A percentile compares a stretch with the other conserved stretches of the same genome.
Conservation (phyloP, 2,797 vertebrate genomes). For the Natrix natrix region DNA sequence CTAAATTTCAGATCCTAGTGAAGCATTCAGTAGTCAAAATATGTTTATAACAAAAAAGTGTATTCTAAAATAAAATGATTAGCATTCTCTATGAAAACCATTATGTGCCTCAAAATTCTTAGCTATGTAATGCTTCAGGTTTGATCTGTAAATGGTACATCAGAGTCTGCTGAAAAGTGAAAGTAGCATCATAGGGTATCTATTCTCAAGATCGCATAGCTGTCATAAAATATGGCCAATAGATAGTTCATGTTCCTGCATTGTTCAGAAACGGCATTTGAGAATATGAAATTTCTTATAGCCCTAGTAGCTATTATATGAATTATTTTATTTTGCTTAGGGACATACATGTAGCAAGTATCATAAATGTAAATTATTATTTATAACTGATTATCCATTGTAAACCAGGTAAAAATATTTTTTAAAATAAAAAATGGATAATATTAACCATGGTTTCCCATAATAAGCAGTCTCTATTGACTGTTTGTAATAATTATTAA, state of each 20-base stretch:
- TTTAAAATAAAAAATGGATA: not conserved
- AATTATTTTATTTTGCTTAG: not conserved
- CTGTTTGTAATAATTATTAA: conserved; percentile 55
- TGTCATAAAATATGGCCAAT: not conserved
- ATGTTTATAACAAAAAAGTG: conserved; percentile 18
- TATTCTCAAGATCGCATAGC: not conserved
- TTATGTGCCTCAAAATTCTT: conserved; percentile 15
- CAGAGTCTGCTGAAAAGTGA: not conserved
- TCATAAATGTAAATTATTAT: not conserved
- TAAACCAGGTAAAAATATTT: not conserved
- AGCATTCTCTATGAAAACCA: conserved; percentile 57
- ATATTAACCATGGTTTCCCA: not conserved
- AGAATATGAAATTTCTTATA: not conserved
- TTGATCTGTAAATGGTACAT: not conserved
- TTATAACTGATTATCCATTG: not conserved
- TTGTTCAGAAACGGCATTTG: not conserved
- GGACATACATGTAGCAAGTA: not conserved
- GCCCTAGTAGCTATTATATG: not conserved
- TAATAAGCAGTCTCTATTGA: conserved; percentile 46
- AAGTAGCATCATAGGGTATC: not conserved
- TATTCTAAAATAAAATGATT: conserved; percentile 35
- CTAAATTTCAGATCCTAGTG: not conserved
- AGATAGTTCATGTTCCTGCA: not conserved
- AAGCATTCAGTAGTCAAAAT: not conserved
- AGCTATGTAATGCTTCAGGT: not conserved